phyloP scores from a whole-genome alignment of 2,888 invertebrate species.

The Pristionchus mayeri region DNA sequence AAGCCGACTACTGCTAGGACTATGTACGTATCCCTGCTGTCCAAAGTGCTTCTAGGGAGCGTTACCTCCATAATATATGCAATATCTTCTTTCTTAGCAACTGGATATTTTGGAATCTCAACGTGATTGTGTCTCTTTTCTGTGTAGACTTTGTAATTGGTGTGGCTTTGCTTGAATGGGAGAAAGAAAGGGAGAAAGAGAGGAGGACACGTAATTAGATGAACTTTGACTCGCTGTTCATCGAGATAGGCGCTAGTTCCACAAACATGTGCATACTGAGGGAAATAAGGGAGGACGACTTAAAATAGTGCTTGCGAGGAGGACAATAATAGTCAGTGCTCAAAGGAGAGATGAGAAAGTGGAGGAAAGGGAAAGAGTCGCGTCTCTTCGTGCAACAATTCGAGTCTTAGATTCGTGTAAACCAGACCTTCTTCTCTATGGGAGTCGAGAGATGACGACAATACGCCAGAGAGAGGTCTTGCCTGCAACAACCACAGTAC shows the following conservation, averaged over 20 bases:
- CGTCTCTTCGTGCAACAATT: background rate
- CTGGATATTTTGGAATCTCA: background rate
- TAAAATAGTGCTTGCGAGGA: no score
- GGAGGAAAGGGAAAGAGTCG: background rate
- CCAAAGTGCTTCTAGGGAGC: no score
- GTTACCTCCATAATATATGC: no score
- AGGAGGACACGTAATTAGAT: conserved; percentile 18
- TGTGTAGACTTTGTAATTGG: conserved; percentile 18
- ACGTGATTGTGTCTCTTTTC: background rate
- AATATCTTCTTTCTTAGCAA: background rate
- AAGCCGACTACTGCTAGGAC: no score
- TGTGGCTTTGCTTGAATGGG: background rate
- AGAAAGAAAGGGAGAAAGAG: conserved; percentile 15
- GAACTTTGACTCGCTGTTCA: background rate
- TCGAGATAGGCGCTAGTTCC: no score
- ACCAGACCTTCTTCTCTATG: conserved; percentile 65
- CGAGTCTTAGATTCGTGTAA: background rate
- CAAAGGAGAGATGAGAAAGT: background rate
- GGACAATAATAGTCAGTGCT: no score
- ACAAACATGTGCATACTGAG: no score
- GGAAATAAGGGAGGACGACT: conserved; percentile 1
- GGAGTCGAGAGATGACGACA: conserved; percentile 88
- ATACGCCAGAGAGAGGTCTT: conserved; percentile 91
- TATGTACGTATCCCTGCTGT: no score
- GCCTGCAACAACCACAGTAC: conserved; percentile 76